Evolutionary conservation across 30 jellyfish, hydroid and myxozoan species (phyloP).

Genomic region (Nemopilema nomurai): DNA sequence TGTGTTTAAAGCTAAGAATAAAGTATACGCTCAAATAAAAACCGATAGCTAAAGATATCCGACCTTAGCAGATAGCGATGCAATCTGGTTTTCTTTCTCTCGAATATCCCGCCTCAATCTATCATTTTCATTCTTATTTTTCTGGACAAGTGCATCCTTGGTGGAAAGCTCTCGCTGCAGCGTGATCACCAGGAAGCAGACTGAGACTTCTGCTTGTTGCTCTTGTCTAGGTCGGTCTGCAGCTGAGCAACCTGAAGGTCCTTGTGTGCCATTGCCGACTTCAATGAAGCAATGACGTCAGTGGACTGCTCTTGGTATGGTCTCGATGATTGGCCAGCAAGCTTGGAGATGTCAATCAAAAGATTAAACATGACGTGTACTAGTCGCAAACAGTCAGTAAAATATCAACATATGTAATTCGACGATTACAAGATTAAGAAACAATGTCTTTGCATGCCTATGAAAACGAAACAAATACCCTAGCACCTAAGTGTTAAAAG

Average conservation of each 20-base stretch:
- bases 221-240: constrained; percentile 68
- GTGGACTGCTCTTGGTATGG: constrained; percentile 58
- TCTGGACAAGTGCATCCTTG: constrained; percentile 66
- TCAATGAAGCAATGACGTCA: constrained; percentile 65
- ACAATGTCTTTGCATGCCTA: no score
- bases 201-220: constrained; percentile 67
- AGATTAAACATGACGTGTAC: no score
- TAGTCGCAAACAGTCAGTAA: no score
- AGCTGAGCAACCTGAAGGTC: constrained; percentile 73
- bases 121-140: constrained; percentile 56
- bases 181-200: constrained; percentile 61
- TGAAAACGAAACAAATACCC: no score
- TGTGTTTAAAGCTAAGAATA: no score
- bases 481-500: no score
- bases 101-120: constrained; percentile 53
- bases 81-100: constrained; percentile 73
- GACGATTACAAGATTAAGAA: no score
- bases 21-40: background rate
- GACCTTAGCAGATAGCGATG: constrained; percentile 81
- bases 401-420: no score
- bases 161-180: constrained; percentile 77
- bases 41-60: background rate
- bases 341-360: background rate
- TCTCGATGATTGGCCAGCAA: constrained; percentile 38
- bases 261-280: constrained; percentile 54